Evolutionary conservation across 2,113 vertebrate genomes (phyloP).

Genomic region (Boulengeromyrus knoepffleri): DNA sequence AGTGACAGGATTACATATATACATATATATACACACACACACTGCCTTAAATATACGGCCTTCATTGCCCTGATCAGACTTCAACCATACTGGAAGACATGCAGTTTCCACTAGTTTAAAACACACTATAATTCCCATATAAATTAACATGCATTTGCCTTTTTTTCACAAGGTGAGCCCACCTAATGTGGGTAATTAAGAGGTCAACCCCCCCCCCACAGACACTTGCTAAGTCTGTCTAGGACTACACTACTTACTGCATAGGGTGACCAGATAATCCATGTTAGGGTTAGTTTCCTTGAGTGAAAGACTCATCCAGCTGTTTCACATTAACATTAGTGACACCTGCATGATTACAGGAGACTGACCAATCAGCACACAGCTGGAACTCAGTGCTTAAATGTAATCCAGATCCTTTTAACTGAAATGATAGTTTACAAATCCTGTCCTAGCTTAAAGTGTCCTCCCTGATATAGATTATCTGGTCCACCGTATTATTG

Average conservation of each 20-base stretch:
- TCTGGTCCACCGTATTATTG: background rate
- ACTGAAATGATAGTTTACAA: background rate
- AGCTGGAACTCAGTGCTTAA: background rate
- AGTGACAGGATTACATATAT: background rate
- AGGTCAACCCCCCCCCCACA: background rate
- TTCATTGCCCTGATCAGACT: background rate
- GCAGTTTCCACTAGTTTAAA: background rate
- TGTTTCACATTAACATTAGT: background rate
- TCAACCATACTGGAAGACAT: background rate
- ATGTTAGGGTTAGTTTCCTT: background rate
- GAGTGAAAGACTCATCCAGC: background rate
- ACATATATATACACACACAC: too few species aligned
- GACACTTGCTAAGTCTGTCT: background rate
- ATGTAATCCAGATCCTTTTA: background rate
- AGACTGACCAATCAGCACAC: background rate
- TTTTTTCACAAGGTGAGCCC: background rate
- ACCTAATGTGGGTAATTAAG: background rate
- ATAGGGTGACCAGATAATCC: background rate
- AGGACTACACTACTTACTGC: background rate
- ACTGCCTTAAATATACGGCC: background rate
- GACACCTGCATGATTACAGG: background rate
- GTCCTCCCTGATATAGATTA: background rate
- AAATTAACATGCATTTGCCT: background rate
- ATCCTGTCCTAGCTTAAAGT: background rate
- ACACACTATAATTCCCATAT: background rate